Evolutionary conservation across 2,797 vertebrate species (phyloP).

Genomic region (Loris lydekkerianus): DNA sequence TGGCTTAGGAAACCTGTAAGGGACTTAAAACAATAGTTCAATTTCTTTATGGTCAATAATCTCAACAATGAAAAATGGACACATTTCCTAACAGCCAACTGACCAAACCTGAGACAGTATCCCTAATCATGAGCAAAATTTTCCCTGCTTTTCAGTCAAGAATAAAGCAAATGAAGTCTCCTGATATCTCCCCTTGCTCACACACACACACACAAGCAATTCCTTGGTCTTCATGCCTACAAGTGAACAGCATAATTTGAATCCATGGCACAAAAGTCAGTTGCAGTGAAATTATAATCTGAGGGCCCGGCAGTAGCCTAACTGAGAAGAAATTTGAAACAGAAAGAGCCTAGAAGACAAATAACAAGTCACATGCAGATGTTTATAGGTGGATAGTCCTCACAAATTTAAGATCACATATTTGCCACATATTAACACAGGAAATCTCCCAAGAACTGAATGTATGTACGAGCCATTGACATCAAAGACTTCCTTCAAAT

Average conservation of each 20-base stretch:
- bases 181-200: background rate
- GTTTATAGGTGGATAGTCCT: constrained; percentile 78
- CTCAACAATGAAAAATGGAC: constrained; percentile 35
- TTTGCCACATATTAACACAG: constrained; percentile 72
- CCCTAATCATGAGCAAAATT: constrained; percentile 33
- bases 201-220: background rate
- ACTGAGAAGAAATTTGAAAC: constrained; percentile 68
- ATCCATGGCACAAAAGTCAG: constrained; percentile 65
- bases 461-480: constrained; percentile 74
- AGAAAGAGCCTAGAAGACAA: constrained; percentile 74
- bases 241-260: constrained; percentile 56
- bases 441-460: constrained; percentile 73
- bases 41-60: constrained; percentile 21
- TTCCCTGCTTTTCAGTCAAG: constrained; percentile 69
- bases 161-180: constrained; percentile 66
- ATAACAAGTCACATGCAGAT: constrained; percentile 80
- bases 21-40: background rate
- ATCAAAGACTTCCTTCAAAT: constrained; percentile 83
- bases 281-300: constrained; percentile 63
- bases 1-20: constrained; percentile 16
- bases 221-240: constrained; percentile 12
- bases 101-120: background rate
- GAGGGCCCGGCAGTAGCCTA: constrained; percentile 82
- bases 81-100: background rate
- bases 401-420: constrained; percentile 80